Conservation (phyloP, 2,113 vertebrate genomes). For the Xyliphius kryptos region DNA sequence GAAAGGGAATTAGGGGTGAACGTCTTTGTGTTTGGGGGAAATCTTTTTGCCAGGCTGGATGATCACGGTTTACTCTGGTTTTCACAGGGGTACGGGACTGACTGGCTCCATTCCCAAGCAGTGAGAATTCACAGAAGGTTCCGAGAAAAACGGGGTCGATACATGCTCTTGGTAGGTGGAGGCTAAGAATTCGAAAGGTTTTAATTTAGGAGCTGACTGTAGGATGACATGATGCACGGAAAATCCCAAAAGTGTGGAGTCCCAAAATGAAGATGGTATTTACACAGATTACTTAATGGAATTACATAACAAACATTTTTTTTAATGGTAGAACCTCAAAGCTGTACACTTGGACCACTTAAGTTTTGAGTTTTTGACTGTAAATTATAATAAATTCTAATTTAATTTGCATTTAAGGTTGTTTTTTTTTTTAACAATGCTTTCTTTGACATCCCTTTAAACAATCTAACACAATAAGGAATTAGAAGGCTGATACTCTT, state of each 20-base stretch:
- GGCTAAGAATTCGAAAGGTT: conserved; percentile 1
- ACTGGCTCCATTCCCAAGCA: conserved; percentile 11
- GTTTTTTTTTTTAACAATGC: background rate
- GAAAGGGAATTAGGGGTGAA: conserved; percentile 31
- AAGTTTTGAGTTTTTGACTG: too few relatives aligned
- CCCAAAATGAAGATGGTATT: background rate
- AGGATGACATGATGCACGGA: background rate
- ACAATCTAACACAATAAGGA: too few relatives aligned
- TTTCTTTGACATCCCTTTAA: background rate
- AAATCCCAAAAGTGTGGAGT: background rate
- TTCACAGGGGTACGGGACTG: conserved; percentile 38
- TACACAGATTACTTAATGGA: too few relatives aligned
- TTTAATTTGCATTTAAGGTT: background rate
- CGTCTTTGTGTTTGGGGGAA: conserved; percentile 39
- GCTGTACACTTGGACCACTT: too few relatives aligned
- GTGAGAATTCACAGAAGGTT: conserved; percentile 8
- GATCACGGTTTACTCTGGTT: conserved; percentile 48
- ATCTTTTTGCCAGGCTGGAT: conserved; percentile 37
- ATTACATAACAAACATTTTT: too few relatives aligned
- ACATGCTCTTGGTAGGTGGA: background rate
- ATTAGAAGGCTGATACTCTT: too few relatives aligned
- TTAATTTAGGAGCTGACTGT: conserved; percentile 1
- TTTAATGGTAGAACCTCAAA: too few relatives aligned
- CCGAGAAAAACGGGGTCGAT: background rate
- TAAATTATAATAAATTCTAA: background rate